Percentiles rank a stretch among this genome's conserved stretches.
Conservation (phyloP, 2,797 vertebrate genomes). For the Lerista edwardsae region DNA sequence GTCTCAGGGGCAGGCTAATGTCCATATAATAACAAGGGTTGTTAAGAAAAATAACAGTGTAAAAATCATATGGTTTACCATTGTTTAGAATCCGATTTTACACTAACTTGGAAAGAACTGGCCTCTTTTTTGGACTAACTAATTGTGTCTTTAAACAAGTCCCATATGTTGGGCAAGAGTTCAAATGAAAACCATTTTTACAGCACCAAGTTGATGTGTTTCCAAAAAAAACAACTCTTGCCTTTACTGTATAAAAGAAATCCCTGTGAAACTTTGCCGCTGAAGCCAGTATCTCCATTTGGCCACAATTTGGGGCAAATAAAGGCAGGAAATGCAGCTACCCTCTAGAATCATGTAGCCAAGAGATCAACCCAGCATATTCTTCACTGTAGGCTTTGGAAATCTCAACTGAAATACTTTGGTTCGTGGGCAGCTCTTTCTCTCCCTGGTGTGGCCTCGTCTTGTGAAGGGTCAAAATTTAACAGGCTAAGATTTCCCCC, state of each 20-base stretch:
- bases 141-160: constrained; percentile 49
- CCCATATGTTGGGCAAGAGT: constrained; percentile 53
- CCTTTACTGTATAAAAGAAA: background rate
- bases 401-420: background rate
- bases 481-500: constrained; percentile 40
- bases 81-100: constrained; percentile 44
- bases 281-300: background rate
- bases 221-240: background rate
- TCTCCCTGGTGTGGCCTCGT: background rate
- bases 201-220: constrained; percentile 45
- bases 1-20: background rate
- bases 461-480: background rate
- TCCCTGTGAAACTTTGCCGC: constrained; percentile 44
- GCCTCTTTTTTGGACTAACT: constrained; percentile 53
- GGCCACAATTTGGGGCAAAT: background rate
- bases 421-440: background rate
- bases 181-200: constrained; percentile 33
- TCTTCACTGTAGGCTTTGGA: background rate
- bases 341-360: background rate
- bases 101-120: constrained; percentile 53
- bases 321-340: background rate
- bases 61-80: constrained; percentile 13
- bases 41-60: background rate
- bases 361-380: background rate
- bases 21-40: constrained; percentile 3